These are phyloP conservation scores for Acanthornis magna DNA, from an alignment of 2,797 vertebrate species.

Conservation along the genomic window DNA sequence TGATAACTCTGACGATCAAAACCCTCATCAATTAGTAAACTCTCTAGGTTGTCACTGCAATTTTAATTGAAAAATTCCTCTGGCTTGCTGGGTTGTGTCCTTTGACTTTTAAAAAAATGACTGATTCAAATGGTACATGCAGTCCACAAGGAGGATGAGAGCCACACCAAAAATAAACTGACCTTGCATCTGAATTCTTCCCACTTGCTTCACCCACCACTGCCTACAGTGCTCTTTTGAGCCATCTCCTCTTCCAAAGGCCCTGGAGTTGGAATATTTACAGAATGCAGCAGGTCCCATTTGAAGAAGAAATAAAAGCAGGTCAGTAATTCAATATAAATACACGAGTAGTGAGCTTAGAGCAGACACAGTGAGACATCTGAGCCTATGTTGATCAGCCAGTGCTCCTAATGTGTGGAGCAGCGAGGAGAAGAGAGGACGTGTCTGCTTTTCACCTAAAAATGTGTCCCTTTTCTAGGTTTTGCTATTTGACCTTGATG, in stretches of 20 bases:
- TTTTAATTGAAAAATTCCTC: constrained; percentile 26
- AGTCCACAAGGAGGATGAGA: neutral
- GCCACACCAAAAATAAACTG: constrained; percentile 6
- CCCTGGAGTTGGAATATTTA: neutral
- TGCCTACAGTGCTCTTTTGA: neutral
- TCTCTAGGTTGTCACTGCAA: neutral
- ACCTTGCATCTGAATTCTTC: neutral
- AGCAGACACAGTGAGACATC: neutral
- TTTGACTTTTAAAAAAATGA: constrained; percentile 10
- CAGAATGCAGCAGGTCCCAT: neutral
- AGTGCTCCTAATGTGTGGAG: constrained; percentile 15
- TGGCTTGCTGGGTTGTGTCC: constrained; percentile 6
- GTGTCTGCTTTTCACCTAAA: neutral
- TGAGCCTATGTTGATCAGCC: neutral
- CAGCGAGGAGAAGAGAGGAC: neutral
- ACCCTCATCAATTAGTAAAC: neutral
- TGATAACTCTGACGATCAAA: constrained; percentile 2
- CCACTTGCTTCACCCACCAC: neutral
- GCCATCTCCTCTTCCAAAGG: neutral
- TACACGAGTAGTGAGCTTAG: neutral
- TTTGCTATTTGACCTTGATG: neutral
- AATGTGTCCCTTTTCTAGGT: neutral
- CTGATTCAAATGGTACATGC: neutral
- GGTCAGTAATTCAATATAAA: neutral
- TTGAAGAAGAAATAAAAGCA: constrained; percentile 7